These are phyloP conservation scores for Philypnodon macrostomus DNA, from an alignment of 2,797 vertebrate species.

Conservation along the genomic window DNA sequence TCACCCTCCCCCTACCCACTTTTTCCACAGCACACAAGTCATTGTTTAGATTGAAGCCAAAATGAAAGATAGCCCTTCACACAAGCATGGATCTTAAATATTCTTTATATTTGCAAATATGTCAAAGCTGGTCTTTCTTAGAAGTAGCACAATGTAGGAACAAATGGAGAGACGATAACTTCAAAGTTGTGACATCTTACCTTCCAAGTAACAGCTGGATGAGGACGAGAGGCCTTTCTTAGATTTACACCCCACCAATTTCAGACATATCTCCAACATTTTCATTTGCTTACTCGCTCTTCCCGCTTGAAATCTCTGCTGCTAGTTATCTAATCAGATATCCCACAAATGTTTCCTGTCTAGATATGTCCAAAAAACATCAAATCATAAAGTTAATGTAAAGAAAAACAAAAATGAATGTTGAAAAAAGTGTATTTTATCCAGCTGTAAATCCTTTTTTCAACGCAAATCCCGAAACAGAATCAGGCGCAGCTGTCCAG, in stretches of 20 bases:
- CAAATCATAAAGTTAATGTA: slow-evolving; percentile 9
- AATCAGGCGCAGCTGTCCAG: slow-evolving; percentile 31
- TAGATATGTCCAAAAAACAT: slow-evolving; percentile 49
- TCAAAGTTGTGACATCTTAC: slow-evolving; percentile 74
- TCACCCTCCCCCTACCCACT: slow-evolving; percentile 69
- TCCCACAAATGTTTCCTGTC: slow-evolving; percentile 26
- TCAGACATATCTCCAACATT: slow-evolving; percentile 99
- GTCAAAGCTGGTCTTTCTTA: too few species aligned
- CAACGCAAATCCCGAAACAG: slow-evolving; percentile 27
- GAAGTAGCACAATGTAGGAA: slow-evolving; percentile 15
- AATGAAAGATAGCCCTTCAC: slow-evolving; percentile 9
- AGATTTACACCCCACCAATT: slow-evolving; percentile 99
- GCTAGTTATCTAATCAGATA: slow-evolving; percentile 40
- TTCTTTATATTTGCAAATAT: not conserved
- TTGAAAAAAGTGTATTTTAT: slow-evolving; percentile 14
- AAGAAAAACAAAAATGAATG: slow-evolving; percentile 18
- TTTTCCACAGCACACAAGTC: slow-evolving; percentile 69
- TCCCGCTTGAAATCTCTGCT: slow-evolving; percentile 48
- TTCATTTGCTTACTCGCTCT: slow-evolving; percentile 85
- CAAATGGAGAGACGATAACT: slow-evolving; percentile 3
- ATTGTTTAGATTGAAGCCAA: slow-evolving; percentile 49
- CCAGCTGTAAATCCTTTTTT: slow-evolving; percentile 28
- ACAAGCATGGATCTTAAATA: not conserved
- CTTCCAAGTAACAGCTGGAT: slow-evolving; percentile 98
- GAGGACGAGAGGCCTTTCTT: slow-evolving; percentile 97